phyloP scores from a whole-genome alignment of 2,888 invertebrate genomes.

The Limnephilus rhombicus region DNA sequence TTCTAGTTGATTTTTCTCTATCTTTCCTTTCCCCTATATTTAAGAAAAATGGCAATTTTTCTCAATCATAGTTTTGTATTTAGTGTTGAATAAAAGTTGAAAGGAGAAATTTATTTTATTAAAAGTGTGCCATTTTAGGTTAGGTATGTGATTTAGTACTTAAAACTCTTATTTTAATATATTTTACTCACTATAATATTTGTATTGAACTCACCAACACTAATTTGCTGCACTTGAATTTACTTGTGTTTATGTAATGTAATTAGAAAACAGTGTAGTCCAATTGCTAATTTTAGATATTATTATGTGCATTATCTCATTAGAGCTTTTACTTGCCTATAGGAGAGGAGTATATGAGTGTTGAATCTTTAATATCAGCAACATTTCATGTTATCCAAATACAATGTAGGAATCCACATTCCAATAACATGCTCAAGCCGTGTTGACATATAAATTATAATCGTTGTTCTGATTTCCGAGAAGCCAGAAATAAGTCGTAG shows the following conservation, averaged over 20 bases:
- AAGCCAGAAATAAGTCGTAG: conserved; percentile 2
- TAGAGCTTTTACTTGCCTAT: background rate
- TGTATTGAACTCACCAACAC: too few relatives aligned
- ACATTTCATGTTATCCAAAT: background rate
- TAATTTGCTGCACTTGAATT: too few relatives aligned
- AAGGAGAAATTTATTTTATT: background rate
- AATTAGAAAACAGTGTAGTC: background rate
- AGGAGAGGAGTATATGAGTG: background rate
- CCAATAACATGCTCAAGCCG: background rate
- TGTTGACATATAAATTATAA: background rate
- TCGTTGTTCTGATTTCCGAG: background rate
- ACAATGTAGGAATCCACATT: background rate
- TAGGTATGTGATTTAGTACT: too few relatives aligned
- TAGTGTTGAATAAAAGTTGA: too few relatives aligned
- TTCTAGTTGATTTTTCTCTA: too few relatives aligned
- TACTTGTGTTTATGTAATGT: too few relatives aligned
- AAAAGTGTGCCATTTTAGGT: too few relatives aligned
- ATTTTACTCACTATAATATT: too few relatives aligned
- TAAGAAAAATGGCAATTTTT: too few relatives aligned
- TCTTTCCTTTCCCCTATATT: too few relatives aligned
- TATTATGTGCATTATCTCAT: background rate
- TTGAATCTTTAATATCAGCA: background rate
- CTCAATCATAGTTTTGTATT: too few relatives aligned
- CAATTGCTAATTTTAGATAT: background rate
- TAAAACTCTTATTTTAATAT: too few relatives aligned